Percentiles rank a stretch among this genome's conserved stretches.
phyloP scores from a whole-genome alignment of 2,888 invertebrate genomes.

The Synergus gifuensis region DNA sequence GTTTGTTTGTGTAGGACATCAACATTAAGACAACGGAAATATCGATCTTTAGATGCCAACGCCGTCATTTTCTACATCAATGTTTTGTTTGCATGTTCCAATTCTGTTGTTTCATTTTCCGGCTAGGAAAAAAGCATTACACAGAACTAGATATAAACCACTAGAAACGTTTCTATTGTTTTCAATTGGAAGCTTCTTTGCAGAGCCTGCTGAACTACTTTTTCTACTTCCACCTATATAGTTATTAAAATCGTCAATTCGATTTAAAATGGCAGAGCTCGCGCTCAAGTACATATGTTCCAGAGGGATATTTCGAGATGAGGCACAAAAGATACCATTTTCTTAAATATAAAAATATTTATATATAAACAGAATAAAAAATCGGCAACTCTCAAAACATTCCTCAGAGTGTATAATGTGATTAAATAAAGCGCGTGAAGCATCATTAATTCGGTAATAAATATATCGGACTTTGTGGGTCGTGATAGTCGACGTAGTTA shows the following conservation, averaged over 20 bases:
- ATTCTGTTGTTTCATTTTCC: too few relatives aligned
- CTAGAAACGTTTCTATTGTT: too few relatives aligned
- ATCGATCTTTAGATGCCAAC: too few relatives aligned
- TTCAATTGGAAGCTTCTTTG: too few relatives aligned
- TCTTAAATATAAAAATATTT: background rate
- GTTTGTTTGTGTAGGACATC: too few relatives aligned
- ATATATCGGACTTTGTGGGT: slow-evolving; percentile 47
- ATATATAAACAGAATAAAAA: slow-evolving; percentile 45
- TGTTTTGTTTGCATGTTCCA: too few relatives aligned
- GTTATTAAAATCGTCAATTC: background rate
- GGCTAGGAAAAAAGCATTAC: too few relatives aligned
- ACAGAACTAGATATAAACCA: too few relatives aligned
- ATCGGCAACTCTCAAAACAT: slow-evolving; percentile 51
- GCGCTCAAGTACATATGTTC: background rate
- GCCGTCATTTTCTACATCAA: too few relatives aligned
- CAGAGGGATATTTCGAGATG: background rate
- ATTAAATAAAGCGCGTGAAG: slow-evolving; percentile 55
- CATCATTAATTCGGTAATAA: slow-evolving; percentile 53
- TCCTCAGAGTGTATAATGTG: slow-evolving; percentile 47
- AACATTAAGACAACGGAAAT: too few relatives aligned
- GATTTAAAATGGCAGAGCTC: background rate
- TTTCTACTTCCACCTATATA: background rate
- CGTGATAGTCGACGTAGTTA: slow-evolving; percentile 38
- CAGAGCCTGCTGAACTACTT: background rate
- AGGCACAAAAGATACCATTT: background rate